Base-by-base conservation (phyloP, 2,113 vertebrate genomes). In the Haliaeetus leucogaster region DNA sequence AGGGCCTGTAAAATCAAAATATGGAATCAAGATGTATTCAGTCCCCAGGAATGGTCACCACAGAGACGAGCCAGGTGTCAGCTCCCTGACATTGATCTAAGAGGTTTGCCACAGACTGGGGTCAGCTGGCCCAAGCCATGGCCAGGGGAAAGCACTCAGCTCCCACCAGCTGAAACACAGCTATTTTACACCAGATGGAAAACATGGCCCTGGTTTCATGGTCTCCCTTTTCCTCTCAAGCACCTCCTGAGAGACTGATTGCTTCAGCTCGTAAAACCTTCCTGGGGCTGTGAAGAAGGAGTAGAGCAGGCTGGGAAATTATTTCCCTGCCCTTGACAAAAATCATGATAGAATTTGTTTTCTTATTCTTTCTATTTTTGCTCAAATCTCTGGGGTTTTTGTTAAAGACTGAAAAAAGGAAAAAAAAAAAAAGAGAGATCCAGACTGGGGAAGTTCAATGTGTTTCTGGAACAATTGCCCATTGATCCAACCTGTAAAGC, bases 221-320 rank as follows among this genome's bases (percentile, higher is more conserved):
- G 66, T 80, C 83, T 91, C 95, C 72, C 74, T 90, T 95, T 70
- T 87, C 91, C 73, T 76, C 89, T 65, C 80, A 1, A 30, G 80
- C 89, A 92, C 56, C 65, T 95, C 94, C 86, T 61, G 70, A 76
- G 86, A 84, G 68, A 40, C 38, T 4, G 48, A 80, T 59, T 76
- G 61, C 86, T 97, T 63, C 95, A 95, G 95, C 91, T 86, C 36
- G 0, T 91, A 94, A 95, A 97, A 87, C 77, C 73, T 82, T 89
- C 27, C 83, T 7, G 56, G 73, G 82, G 84, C 45, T 91, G 77
- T 12, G 63, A 65, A 71, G 78, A 56, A 89, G 92, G 77, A 89
- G 83, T 23, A n/a, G 80, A 89, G 91, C 52, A 72, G 58, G 68
- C 56, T 32, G 73, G 65, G 92, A 82, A 84, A 89, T 93, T 59